Evolutionary conservation across 2,888 invertebrate species (phyloP).

Genomic region (Lucinisca nassula): DNA sequence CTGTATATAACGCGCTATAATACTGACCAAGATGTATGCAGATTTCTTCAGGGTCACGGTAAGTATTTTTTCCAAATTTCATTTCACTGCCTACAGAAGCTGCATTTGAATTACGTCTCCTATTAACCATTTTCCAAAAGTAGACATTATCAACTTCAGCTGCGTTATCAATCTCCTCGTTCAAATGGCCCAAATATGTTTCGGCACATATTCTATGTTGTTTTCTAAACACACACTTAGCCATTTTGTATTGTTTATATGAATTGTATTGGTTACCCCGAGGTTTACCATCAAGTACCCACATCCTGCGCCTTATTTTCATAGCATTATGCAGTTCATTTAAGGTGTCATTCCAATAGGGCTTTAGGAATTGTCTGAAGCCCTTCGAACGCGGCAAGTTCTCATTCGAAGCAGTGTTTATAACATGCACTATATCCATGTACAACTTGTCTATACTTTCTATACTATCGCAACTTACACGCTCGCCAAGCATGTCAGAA

Average conservation of each 20-base stretch:
- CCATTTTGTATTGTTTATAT: background rate
- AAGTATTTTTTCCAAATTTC: background rate
- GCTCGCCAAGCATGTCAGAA: no score
- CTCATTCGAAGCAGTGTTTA: no score
- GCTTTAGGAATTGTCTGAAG: background rate
- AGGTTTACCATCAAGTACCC: background rate
- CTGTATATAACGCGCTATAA: background rate
- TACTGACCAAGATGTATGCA: background rate
- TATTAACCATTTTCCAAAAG: background rate
- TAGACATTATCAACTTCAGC: background rate
- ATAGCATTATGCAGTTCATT: background rate
- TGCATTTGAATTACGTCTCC: background rate
- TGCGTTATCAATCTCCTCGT: background rate
- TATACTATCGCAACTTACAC: no score
- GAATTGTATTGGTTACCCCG: background rate
- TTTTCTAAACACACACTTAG: background rate
- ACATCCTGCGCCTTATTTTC: background rate
- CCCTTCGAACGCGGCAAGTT: no score
- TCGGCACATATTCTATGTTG: background rate
- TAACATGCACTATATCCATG: no score
- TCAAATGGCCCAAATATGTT: background rate
- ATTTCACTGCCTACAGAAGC: background rate
- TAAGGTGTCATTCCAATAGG: background rate
- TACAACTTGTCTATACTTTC: no score
- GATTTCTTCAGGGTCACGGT: background rate